Conservation (phyloP, 1,140 invertebrate species). For the Reticulitermes speratus region DNA sequence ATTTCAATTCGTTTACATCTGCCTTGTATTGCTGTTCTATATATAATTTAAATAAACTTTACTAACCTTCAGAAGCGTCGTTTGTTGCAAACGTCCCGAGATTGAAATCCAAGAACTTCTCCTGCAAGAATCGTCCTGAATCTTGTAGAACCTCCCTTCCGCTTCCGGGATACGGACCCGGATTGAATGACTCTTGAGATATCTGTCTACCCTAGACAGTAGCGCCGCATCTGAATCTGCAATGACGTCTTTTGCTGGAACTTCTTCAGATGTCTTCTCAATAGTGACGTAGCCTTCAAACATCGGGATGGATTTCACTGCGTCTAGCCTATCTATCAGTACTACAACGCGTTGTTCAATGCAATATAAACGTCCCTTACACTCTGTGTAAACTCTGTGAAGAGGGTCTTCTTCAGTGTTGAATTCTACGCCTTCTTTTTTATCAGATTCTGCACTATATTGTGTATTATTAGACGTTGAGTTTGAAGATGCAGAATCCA, state of each 20-base stretch:
- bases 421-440: not conserved
- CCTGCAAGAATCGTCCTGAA: not conserved
- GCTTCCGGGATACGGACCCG: conserved; percentile 43
- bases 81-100: conserved; percentile 41
- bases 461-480: not conserved
- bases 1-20: too few species aligned
- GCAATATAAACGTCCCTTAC: not conserved
- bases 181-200: conserved; percentile 44
- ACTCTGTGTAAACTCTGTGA: not conserved
- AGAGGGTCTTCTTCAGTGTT: not conserved
- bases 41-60: not conserved
- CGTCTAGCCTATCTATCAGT: conserved; percentile 46
- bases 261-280: conserved; percentile 42
- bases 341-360: not conserved
- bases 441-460: not conserved
- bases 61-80: conserved; percentile 48
- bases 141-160: not conserved
- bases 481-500: too few species aligned
- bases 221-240: conserved; percentile 44
- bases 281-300: conserved; percentile 47
- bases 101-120: conserved; percentile 42
- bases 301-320: conserved; percentile 44
- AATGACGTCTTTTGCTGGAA: conserved; percentile 38
- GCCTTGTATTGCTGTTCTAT: too few species aligned
- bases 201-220: conserved; percentile 45